Percentiles rank a stretch among this genome's conserved stretches.
Evolutionary conservation across 1,140 invertebrate species (phyloP).

Genomic region (Micrasema longulum): DNA sequence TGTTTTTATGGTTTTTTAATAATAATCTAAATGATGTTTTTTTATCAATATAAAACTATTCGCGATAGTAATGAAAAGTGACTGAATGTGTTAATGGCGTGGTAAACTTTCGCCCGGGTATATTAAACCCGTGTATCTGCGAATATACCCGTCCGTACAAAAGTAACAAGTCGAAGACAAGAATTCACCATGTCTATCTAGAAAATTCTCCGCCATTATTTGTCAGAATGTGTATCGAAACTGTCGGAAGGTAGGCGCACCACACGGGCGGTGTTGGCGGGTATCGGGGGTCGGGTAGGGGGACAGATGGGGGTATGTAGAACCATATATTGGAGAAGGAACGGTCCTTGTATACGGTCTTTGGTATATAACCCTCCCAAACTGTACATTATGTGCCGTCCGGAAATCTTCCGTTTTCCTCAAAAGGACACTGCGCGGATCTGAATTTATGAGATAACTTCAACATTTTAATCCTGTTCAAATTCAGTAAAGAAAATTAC

Average conservation of each 20-base stretch:
- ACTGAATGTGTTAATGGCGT: too few relatives aligned
- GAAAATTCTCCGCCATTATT: too few relatives aligned
- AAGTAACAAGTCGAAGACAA: too few relatives aligned
- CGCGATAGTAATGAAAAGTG: too few relatives aligned
- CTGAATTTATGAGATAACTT: background rate
- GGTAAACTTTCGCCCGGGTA: too few relatives aligned
- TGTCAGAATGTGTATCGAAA: conserved; percentile 18
- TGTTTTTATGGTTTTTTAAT: too few relatives aligned
- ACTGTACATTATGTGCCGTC: conserved; percentile 40
- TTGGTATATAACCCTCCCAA: conserved; percentile 39
- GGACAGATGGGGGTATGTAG: conserved; percentile 20
- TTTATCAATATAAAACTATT: too few relatives aligned
- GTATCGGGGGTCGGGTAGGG: background rate
- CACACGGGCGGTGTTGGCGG: background rate
- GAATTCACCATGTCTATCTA: too few relatives aligned
- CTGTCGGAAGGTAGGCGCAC: background rate
- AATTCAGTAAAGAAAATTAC: background rate
- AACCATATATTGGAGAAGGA: conserved; percentile 32
- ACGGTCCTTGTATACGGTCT: conserved; percentile 32
- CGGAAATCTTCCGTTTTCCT: conserved; percentile 24
- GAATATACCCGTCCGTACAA: too few relatives aligned
- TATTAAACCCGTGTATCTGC: too few relatives aligned
- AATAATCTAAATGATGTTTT: too few relatives aligned
- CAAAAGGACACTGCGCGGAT: conserved; percentile 31
- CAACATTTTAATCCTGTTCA: too few relatives aligned